These are phyloP conservation scores for Plebejus melissa DNA, from an alignment of 2,888 invertebrate genomes.

Conservation along the genomic window DNA sequence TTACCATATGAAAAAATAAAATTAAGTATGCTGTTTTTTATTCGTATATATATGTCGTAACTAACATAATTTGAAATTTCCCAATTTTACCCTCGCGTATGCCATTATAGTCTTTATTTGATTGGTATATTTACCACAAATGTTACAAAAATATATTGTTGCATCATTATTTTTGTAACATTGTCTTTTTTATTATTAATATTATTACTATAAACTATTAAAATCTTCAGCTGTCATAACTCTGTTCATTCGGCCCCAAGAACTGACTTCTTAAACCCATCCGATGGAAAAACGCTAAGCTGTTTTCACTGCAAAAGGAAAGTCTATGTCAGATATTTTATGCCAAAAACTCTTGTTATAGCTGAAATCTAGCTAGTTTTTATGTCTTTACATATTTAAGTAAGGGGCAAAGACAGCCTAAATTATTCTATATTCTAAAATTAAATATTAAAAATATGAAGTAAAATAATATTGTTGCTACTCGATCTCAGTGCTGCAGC, in stretches of 20 bases:
- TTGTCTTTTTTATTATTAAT: constrained; percentile 26
- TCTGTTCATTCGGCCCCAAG: constrained; percentile 45
- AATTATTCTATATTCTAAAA: neutral
- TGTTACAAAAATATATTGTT: neutral
- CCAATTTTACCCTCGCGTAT: constrained; percentile 31
- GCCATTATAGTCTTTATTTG: constrained; percentile 34
- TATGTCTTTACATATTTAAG: neutral
- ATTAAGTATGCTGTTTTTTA: neutral
- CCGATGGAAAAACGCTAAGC: constrained; percentile 46
- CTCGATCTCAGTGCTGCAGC: too few species aligned
- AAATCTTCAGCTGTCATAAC: constrained; percentile 47
- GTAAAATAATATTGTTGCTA: too few species aligned
- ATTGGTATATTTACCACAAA: constrained; percentile 28
- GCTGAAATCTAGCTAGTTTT: neutral
- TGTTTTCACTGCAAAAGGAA: constrained; percentile 46
- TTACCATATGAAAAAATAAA: neutral
- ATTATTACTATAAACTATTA: constrained; percentile 28
- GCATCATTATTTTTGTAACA: constrained; percentile 29
- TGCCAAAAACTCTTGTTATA: neutral
- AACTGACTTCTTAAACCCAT: constrained; percentile 48
- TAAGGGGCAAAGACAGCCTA: neutral
- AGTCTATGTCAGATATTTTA: constrained; percentile 15
- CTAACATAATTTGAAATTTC: neutral
- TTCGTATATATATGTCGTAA: neutral
- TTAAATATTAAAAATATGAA: neutral